Evolutionary conservation across 1,140 invertebrate species (phyloP), one percentile per base, ranked within the genome.

Genomic region (Bombus superbus): DNA sequence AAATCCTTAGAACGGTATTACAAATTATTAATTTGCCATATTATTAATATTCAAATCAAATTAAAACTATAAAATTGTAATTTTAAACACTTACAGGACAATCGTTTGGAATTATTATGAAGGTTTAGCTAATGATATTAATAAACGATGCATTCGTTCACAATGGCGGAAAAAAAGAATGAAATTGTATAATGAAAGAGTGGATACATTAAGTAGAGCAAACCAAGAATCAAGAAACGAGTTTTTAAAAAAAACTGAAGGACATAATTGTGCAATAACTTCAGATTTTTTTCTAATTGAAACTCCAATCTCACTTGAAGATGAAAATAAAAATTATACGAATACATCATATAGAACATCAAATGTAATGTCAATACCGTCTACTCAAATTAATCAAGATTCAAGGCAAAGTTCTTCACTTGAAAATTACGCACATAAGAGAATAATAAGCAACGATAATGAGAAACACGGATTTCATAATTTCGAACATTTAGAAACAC

Each of bases 161-260:
- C 95, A 96, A 81, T 97, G 96, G 96, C 96, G 96, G 88, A 95
- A 95, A n/a, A 95, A 95, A 93, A 94, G 96, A 72, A 95, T 96
- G 92, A 95, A 95, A 85, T 91, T 96, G 59, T 96, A 96, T 82
- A 95, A 96, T 72, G 94, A 95, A 89, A 94, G 96, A 91, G 94
- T 96, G 0, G 71, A 88, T 9, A 64, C 88, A 6, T 77, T 94
- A 42, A 53, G n/a, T 38, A 8, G 35, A n/a, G 11, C 28, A 32
- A 68, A 74, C 3, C 18, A 42, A 42, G 57, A 81, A 53, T 72
- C 38, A 1, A 68, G 35, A 10, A 28, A 80, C 28, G 68, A 40
- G 6, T 59, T 71, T 13, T 47, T 72, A 15, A 25, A 40, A 72
- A 73, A 28, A 57, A 38, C n/a, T 32, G 18, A 59, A n/a, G 10